Base-by-base conservation (phyloP, 2,797 vertebrate genomes). In the Erethizon dorsatum region DNA sequence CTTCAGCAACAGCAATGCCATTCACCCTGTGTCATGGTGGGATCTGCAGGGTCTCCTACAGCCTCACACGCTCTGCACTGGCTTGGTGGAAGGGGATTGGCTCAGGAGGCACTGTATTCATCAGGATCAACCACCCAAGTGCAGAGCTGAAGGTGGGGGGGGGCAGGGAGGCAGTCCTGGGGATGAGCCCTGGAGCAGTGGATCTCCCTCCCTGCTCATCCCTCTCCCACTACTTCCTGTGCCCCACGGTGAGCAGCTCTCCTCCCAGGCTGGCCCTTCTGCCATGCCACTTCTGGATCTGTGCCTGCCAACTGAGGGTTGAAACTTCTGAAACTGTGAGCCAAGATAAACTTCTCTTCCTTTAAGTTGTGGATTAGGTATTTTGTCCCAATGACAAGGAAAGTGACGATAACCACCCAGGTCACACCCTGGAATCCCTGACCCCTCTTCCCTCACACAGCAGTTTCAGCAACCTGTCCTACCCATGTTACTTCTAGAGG, bases 401-500 rank as follows among this genome's bases (percentile, higher is more conserved):
- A 73, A 45, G 41, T 45, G 37, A 67, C 65, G 17, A 45, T 22
- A 10, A 45, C 37, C 45, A 85, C 24, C 15, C 56, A 69, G 61
- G 28, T 79, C 33, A 80, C 59, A 37, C 54, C n/a, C 67, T 83
- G 28, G 65, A 83, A 90, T 78, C 24, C 22, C 50, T 8, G 17
- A 80, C 47, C 61, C 63, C 17, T 87, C 75, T 59, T 71, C 63
- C 71, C 24, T 96, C 78, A 91, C 2, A 96, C 2, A 78, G 9
- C 73, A 83, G 22, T 67, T 67, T 83, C 57, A 90, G 52, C 75
- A 91, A 65, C 31, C 13, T 54, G 71, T 90, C 28, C 47, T 83
- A 54, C 22, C 1, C 17, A 65, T 93, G 54, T 82, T 65, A 88
- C 59, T 87, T 92, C 47, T 61, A 95, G 79, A 80, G 84, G 45